These are phyloP conservation scores for Cataglyphis hispanica DNA, from an alignment of 1,140 invertebrate genomes.

Conservation along the genomic window DNA sequence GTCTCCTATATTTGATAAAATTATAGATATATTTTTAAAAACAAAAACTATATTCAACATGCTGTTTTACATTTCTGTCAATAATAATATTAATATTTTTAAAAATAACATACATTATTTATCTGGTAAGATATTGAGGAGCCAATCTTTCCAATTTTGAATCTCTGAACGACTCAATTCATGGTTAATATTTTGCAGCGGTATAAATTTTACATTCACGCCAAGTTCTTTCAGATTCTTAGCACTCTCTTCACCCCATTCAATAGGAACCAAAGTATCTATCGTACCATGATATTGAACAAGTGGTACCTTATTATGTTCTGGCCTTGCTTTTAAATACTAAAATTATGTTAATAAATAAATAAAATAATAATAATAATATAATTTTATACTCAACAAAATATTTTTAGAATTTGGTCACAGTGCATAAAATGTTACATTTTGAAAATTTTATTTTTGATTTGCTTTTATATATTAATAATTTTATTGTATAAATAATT, in stretches of 20 bases:
- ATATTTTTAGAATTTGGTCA: neutral
- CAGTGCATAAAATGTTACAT: neutral
- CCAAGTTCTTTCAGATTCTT: conserved; percentile 84
- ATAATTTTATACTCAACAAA: neutral
- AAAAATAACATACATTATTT: conserved; percentile 22
- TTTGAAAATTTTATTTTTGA: neutral
- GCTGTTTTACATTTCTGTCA: neutral
- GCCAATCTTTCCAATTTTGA: conserved; percentile 68
- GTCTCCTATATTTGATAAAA: too few species aligned
- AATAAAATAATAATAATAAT: neutral
- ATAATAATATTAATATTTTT: neutral
- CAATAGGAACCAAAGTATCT: conserved; percentile 87
- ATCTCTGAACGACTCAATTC: conserved; percentile 87
- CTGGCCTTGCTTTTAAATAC: conserved; percentile 50
- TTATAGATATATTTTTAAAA: conserved; percentile 21
- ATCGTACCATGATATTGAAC: conserved; percentile 82
- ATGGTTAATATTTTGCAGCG: conserved; percentile 86
- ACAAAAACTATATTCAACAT: neutral
- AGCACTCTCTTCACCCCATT: conserved; percentile 87
- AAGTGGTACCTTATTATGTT: conserved; percentile 72
- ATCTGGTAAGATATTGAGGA: conserved; percentile 68
- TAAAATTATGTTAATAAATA: conserved; percentile 39
- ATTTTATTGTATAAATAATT: conserved; percentile 24
- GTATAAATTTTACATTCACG: conserved; percentile 86
- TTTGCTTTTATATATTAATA: neutral